Conservation (phyloP, 2,797 vertebrate species). For the Malurus leucopterus region DNA sequence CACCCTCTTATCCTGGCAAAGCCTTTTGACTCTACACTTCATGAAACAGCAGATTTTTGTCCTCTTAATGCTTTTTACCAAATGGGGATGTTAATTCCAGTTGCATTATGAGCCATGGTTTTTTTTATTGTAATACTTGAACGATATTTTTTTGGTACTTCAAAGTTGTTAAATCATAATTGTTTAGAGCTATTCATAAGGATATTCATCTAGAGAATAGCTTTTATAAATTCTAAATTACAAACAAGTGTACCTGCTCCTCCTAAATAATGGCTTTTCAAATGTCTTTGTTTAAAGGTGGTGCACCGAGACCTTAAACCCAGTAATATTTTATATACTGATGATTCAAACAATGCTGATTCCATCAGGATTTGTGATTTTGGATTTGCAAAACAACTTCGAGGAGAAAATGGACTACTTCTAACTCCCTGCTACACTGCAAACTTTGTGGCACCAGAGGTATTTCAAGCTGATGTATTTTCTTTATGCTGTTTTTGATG, state of each 20-base stretch:
- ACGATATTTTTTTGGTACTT: not conserved
- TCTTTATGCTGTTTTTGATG: not conserved
- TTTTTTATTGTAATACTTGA: not conserved
- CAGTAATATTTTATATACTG: slow-evolving; percentile 97
- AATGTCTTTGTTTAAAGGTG: slow-evolving; percentile 74
- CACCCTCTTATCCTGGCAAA: not conserved
- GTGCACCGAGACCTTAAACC: slow-evolving; percentile 97
- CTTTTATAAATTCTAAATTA: not conserved
- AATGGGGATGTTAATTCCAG: not conserved
- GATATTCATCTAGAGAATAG: not conserved
- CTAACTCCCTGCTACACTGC: slow-evolving; percentile 96
- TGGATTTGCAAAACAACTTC: slow-evolving; percentile 94
- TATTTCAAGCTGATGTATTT: slow-evolving; percentile 48
- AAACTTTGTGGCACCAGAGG: slow-evolving; percentile 98
- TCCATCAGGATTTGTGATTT: slow-evolving; percentile 97
- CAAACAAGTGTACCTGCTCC: not conserved
- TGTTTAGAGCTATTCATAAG: not conserved
- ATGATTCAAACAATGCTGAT: slow-evolving; percentile 92
- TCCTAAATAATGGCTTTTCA: not conserved
- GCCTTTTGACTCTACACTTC: not conserved
- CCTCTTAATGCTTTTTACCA: not conserved
- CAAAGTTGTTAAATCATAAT: not conserved
- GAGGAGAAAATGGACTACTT: slow-evolving; percentile 91
- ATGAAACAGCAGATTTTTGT: not conserved
- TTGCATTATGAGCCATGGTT: not conserved